Conservation (phyloP, 2,797 vertebrate genomes). For the Amazona finschi region DNA sequence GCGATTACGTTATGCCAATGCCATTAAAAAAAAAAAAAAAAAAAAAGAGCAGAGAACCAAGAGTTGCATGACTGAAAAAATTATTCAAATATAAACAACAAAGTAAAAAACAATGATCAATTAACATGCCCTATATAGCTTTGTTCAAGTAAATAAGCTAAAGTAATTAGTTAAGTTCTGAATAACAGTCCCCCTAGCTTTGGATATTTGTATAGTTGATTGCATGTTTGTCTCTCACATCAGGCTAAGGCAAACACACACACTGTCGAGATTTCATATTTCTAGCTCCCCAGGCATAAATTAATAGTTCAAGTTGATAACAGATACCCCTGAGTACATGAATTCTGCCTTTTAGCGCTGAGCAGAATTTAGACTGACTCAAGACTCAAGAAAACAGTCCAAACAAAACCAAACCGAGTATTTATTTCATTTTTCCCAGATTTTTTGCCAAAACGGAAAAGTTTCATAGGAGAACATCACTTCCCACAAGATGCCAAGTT, state of each 20-base stretch:
- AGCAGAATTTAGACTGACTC: not conserved
- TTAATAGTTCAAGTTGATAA: not conserved
- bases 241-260: not conserved
- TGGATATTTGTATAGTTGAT: constrained; percentile 28
- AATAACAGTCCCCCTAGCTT: not conserved
- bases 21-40: not conserved
- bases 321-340: not conserved
- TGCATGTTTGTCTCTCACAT: not conserved
- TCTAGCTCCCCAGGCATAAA: not conserved
- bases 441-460: not conserved
- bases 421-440: not conserved
- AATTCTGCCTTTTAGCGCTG: not conserved
- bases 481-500: not conserved
- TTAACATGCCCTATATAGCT: not conserved
- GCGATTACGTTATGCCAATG: not conserved
- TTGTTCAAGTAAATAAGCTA: not conserved
- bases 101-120: not conserved
- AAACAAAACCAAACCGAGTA: not conserved
- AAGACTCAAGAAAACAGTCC: not conserved
- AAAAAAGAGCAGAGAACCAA: not conserved
- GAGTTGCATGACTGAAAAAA: not conserved
- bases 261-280: not conserved
- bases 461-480: not conserved
- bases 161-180: not conserved
- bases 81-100: not conserved